Evolutionary conservation across 2,113 vertebrate genomes (phyloP), one percentile per base, ranked within the genome.

Genomic region (Chauna torquata): DNA sequence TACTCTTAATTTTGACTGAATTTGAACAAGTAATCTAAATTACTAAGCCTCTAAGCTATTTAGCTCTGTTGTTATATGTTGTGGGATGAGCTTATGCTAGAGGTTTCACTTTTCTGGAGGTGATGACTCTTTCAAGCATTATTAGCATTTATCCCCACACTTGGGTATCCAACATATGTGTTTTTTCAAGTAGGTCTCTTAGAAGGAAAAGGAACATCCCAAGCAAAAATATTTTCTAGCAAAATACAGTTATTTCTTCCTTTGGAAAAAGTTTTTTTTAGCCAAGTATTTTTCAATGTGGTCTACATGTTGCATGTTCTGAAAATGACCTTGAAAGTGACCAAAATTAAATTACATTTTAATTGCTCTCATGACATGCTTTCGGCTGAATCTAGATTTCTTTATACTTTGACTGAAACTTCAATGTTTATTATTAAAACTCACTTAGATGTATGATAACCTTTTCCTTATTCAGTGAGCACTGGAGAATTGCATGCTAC

Each of bases 91-190:
- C 52, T 82, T 70, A 28, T 49, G 10, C 42, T 44, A 40, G 23
- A 69, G 16, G 20, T 59, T 59, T 82, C 16, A 34, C 34, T 65
- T 50, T 65, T 15, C 32, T 70, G 59, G 45, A 52, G 44, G 16
- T 27, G 4, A 4, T 38, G 18, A 3, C 65, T 82, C 19, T 68
- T 62, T 70, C 5, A 32, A 34, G 24, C 30, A 5, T 55, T 70
- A 3, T 6, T 75, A 36, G 16, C 4, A 1, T 23, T 6, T 28
- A 9, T 66, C 18, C 61, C 82, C 0, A 0, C 12, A 6, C 25
- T 62, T 66, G 10, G 12, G 3, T 71, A 52, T 47, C n/a, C 22
- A 40, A 3, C 9, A 3, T 0, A 0, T 38, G 18, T 36, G 32
- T 16, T 42, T 49, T 82, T 49, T 74, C 34, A 71, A 70, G 52